Evolutionary conservation across 30 jellyfish, hydroid and myxozoan species (phyloP).

Genomic region (Aurelia aurita): DNA sequence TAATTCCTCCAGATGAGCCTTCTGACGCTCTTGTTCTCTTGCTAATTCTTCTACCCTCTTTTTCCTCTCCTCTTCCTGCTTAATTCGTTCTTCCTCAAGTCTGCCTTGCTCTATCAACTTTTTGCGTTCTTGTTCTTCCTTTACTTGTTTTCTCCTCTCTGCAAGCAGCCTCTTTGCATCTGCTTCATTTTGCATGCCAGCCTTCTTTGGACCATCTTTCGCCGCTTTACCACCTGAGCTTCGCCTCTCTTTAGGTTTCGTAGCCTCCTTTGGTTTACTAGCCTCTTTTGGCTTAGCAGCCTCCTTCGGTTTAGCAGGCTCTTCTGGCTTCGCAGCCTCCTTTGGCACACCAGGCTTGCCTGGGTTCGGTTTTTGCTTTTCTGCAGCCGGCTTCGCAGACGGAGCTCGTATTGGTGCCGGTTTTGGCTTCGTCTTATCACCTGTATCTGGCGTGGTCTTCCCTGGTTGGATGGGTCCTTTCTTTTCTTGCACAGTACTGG

Average conservation of each 20-base stretch:
- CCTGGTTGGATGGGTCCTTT: conserved; percentile 62
- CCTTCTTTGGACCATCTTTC: conserved; percentile 44
- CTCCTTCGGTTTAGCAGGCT: conserved; percentile 8
- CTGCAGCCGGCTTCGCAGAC: background rate
- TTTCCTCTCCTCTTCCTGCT: conserved; percentile 69
- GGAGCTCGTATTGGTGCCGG: background rate
- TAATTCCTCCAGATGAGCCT: conserved; percentile 63
- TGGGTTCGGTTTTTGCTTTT: conserved; percentile 20
- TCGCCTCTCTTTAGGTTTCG: background rate
- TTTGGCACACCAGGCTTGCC: conserved; percentile 21
- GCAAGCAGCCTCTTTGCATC: conserved; percentile 76
- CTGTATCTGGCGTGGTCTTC: conserved; percentile 6
- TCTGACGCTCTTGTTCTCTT: conserved; percentile 74
- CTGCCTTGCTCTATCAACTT: conserved; percentile 58
- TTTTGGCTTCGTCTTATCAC: conserved; percentile 50
- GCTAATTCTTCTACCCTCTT: conserved; percentile 45
- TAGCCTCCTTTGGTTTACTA: conserved; percentile 5
- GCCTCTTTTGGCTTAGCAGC: conserved; percentile 23
- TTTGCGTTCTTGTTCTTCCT: conserved; percentile 67
- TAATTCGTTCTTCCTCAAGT: conserved; percentile 64
- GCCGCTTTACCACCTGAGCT: background rate
- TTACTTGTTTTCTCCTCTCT: conserved; percentile 75
- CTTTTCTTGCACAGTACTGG: conserved; percentile 16
- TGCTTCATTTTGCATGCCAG: conserved; percentile 67
- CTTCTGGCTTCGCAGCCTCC: conserved; percentile 1